Evolutionary conservation across 2,888 invertebrate genomes (phyloP).

Genomic region (Caenorhabditis sulstoni): DNA sequence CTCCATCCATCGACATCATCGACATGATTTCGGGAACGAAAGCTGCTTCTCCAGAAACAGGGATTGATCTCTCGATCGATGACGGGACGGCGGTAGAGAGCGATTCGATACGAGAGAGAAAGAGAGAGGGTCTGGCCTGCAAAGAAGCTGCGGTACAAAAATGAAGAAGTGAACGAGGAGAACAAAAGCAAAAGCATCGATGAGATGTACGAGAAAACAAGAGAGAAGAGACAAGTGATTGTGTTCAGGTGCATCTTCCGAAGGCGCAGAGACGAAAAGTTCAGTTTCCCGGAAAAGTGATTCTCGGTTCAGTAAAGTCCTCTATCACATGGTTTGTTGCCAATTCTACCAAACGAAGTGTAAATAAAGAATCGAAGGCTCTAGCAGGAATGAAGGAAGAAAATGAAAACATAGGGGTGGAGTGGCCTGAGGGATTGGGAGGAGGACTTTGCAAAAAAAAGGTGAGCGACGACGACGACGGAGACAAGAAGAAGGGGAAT

Average conservation of each 20-base stretch:
- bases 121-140: background rate
- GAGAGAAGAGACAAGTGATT: too few relatives aligned
- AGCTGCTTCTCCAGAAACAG: background rate
- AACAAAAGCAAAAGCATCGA: conserved; percentile 3
- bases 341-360: background rate
- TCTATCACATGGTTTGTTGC: too few relatives aligned
- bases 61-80: background rate
- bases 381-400: background rate
- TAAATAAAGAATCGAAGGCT: background rate
- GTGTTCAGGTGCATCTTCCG: too few relatives aligned
- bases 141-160: too few relatives aligned
- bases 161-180: background rate
- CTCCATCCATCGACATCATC: conserved; percentile 58
- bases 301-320: too few relatives aligned
- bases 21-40: conserved; percentile 26
- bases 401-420: conserved; percentile 1
- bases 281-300: too few relatives aligned
- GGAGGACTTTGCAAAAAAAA: conserved; percentile 29
- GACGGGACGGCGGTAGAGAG: background rate
- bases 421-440: background rate
- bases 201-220: too few relatives aligned
- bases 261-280: too few relatives aligned
- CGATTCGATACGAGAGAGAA: conserved; percentile 4
- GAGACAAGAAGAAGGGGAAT: conserved; percentile 1
- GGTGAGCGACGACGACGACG: conserved; percentile 31